Conservation (phyloP, 2,113 vertebrate genomes). For the Octodon degus region DNA sequence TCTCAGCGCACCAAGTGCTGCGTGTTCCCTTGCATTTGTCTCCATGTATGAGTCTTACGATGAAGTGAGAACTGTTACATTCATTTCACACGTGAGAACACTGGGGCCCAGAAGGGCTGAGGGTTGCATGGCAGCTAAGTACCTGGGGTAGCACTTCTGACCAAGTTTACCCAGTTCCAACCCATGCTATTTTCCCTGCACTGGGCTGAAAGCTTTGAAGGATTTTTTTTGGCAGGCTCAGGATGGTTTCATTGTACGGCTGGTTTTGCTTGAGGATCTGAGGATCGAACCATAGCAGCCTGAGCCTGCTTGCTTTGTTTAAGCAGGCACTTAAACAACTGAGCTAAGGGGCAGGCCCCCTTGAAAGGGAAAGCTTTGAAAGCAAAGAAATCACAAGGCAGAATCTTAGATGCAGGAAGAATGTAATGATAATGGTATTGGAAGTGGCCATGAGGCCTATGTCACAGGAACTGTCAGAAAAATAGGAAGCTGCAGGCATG, state of each 20-base stretch:
- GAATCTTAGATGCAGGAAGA: background rate
- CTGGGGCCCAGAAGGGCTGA: background rate
- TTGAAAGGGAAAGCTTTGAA: too few species aligned
- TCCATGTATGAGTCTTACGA: background rate
- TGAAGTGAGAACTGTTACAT: background rate
- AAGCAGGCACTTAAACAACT: too few species aligned
- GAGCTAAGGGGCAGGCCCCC: too few species aligned
- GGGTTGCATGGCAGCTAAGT: background rate
- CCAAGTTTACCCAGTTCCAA: background rate
- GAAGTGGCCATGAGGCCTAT: background rate
- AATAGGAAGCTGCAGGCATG: background rate
- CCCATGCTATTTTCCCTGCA: background rate
- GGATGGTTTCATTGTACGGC: too few species aligned
- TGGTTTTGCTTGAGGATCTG: too few species aligned
- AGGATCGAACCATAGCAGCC: too few species aligned
- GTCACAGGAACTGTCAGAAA: background rate
- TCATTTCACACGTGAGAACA: background rate
- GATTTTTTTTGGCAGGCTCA: too few species aligned
- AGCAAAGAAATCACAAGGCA: background rate
- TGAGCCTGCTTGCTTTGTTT: too few species aligned
- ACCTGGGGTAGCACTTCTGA: background rate
- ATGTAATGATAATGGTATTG: background rate
- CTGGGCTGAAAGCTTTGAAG: background rate
- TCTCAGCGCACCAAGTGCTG: fast-evolving
- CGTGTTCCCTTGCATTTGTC: background rate